Percentiles rank a stretch among this genome's conserved stretches.
phyloP scores from a whole-genome alignment of 2,113 vertebrate genomes.

The Ondatra zibethicus region DNA sequence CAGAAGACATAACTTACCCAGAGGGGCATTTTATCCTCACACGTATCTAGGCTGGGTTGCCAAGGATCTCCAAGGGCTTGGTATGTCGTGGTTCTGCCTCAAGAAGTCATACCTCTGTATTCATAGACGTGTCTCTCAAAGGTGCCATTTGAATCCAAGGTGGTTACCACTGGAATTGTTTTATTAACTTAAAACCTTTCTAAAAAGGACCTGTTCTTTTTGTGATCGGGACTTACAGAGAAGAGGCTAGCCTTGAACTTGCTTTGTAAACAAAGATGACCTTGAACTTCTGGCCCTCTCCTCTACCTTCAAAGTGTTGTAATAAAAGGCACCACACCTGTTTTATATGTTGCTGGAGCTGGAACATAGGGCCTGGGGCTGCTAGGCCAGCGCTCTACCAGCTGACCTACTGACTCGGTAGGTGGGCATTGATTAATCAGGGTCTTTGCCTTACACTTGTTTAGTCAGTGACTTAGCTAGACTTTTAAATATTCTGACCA shows the following conservation, averaged over 20 bases:
- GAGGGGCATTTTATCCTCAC: neutral
- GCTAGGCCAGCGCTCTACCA: neutral
- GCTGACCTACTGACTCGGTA: neutral
- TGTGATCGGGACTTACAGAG: neutral
- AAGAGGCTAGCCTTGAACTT: neutral
- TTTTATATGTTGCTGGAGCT: neutral
- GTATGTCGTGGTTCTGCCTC: neutral
- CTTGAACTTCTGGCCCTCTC: neutral
- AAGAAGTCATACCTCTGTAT: neutral
- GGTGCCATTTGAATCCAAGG: neutral
- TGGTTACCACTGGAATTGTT: neutral
- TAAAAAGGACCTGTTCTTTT: neutral
- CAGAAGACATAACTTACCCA: neutral
- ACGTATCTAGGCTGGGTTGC: neutral
- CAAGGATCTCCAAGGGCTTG: neutral
- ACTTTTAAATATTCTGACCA: slow-evolving; percentile 45
- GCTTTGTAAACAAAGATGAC: neutral
- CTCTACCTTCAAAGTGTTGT: neutral
- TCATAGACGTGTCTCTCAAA: neutral
- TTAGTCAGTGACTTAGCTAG: neutral
- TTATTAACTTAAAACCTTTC: slow-evolving; percentile 6
- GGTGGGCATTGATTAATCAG: slow-evolving; percentile 14
- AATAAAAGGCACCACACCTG: neutral
- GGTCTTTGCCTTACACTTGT: neutral
- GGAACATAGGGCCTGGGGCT: neutral